phyloP scores from a whole-genome alignment of 53 echinoderm and acorn worm genomes.

The Mesocentrotus franciscanus region DNA sequence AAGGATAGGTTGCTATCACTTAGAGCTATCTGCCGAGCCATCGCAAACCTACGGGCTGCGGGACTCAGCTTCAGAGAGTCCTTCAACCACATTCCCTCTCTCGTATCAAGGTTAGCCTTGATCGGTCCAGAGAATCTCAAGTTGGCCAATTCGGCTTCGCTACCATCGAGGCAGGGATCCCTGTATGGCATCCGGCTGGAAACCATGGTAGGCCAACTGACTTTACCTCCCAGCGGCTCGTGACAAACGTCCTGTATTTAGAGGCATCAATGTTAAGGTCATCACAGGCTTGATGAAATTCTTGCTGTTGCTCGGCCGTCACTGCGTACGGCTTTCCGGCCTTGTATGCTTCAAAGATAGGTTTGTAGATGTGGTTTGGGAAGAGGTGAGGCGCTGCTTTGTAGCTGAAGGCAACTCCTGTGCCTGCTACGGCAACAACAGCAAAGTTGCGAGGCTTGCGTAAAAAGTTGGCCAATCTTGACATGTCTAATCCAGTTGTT shows the following conservation, averaged over 20 bases:
- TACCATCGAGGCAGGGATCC: constrained; percentile 75
- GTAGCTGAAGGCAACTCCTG: constrained; percentile 72
- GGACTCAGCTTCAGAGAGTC: constrained; percentile 75
- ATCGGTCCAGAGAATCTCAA: constrained; percentile 73
- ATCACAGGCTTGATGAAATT: constrained; percentile 79
- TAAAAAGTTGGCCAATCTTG: constrained; percentile 38
- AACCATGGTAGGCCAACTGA: constrained; percentile 81
- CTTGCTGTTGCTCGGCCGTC: constrained; percentile 62
- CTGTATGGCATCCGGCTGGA: constrained; percentile 85
- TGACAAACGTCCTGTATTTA: constrained; percentile 70
- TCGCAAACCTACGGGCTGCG: constrained; percentile 81
- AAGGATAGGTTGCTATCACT: constrained; percentile 68
- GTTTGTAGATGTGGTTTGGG: constrained; percentile 75
- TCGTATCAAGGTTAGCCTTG: constrained; percentile 73
- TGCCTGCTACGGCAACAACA: constrained; percentile 64
- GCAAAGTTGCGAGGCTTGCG: constrained; percentile 74
- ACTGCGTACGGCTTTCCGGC: constrained; percentile 64
- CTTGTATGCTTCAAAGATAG: constrained; percentile 81
- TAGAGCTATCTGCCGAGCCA: constrained; percentile 77
- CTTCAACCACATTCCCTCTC: constrained; percentile 76
- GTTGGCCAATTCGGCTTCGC: constrained; percentile 70
- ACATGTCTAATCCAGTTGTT: not conserved
- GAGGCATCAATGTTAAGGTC: constrained; percentile 69
- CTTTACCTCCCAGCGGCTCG: constrained; percentile 76
- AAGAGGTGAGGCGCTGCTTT: constrained; percentile 83